Conservation (phyloP, 2,113 vertebrate species). For the Anas platyrhynchos region DNA sequence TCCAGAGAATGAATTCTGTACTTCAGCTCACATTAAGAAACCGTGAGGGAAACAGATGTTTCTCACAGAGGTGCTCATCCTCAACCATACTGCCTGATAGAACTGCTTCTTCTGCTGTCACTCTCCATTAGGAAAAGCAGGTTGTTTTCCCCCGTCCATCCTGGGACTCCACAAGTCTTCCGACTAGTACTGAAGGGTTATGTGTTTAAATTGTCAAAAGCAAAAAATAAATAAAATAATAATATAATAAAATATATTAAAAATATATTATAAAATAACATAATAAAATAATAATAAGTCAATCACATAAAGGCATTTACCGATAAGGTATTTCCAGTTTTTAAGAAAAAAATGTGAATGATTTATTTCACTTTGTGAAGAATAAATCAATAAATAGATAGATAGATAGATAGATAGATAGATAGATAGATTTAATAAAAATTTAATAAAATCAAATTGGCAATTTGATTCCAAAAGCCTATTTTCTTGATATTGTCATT, state of each 20-base stretch:
- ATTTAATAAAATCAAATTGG: too few species aligned
- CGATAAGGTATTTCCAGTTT: background rate
- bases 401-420: too few species aligned
- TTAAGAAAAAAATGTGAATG: background rate
- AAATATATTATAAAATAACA: too few species aligned
- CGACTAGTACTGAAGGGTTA: background rate
- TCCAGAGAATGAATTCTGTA: background rate
- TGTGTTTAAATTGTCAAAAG: background rate
- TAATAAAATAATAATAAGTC: too few species aligned
- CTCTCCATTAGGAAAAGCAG: accelerated
- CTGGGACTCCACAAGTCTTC: background rate
- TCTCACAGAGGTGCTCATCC: background rate
- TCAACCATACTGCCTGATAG: background rate
- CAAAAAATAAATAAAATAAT: background rate
- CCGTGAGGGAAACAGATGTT: background rate
- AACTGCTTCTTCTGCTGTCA: background rate
- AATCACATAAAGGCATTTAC: background rate
- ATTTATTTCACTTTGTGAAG: background rate
- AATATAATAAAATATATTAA: too few species aligned
- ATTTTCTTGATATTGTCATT: background rate
- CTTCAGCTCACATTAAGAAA: background rate
- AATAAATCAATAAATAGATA: too few species aligned
- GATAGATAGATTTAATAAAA: too few species aligned
- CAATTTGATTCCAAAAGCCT: background rate
- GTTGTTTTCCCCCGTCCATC: background rate